Conservation (phyloP, 2,113 vertebrate species). For the Peromyscus polionotus region DNA sequence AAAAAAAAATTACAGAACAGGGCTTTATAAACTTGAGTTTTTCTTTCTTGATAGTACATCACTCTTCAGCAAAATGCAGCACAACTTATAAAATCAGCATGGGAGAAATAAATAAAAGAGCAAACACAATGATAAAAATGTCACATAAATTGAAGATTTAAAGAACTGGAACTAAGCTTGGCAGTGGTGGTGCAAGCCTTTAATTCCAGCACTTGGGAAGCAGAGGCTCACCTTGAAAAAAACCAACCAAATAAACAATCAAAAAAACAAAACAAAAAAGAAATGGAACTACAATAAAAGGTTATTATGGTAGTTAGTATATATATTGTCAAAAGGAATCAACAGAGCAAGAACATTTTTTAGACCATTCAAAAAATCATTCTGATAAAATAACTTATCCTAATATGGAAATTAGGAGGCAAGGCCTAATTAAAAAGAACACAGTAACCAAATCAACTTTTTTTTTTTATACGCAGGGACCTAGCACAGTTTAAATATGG, state of each 20-base stretch:
- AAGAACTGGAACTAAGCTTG: background rate
- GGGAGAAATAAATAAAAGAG: constrained; percentile 19
- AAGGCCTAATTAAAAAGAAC: constrained; percentile 40
- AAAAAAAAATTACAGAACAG: background rate
- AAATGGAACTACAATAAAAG: background rate
- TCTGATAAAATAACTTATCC: constrained; percentile 26
- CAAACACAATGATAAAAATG: constrained; percentile 21
- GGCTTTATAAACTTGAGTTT: background rate
- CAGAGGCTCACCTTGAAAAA: background rate
- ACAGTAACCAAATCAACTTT: background rate
- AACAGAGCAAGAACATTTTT: constrained; percentile 52
- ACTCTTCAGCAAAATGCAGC: background rate
- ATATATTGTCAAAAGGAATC: constrained; percentile 3
- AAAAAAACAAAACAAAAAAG: background rate
- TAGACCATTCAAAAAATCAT: constrained; percentile 39
- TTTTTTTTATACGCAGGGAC: background rate
- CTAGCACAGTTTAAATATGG: background rate
- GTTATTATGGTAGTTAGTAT: background rate
- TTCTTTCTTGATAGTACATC: background rate
- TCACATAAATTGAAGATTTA: constrained; percentile 7
- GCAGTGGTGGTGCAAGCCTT: background rate
- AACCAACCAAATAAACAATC: background rate
- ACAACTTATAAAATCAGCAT: constrained; percentile 5
- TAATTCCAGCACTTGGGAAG: background rate
- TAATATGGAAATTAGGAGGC: background rate